Percentiles rank a stretch among this genome's conserved stretches.
Conservation (phyloP, 1,140 invertebrate species). For the Drosophila navojoa region DNA sequence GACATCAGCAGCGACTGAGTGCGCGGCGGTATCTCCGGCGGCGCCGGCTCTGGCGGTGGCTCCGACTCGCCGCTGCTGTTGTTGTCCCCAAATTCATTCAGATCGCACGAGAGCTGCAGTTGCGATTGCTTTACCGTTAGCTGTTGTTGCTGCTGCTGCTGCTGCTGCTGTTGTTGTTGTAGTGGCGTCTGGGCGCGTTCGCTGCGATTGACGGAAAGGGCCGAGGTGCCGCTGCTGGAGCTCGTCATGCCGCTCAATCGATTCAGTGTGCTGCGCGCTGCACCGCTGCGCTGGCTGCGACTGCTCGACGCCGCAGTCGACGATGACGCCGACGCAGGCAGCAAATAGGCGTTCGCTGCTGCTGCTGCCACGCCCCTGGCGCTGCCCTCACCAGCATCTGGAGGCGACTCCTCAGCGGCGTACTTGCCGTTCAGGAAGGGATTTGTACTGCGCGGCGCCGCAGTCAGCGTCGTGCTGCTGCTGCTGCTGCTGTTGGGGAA, state of each 20-base stretch:
- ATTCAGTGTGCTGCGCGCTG: conserved; percentile 60
- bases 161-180: conserved; percentile 37
- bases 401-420: conserved; percentile 46
- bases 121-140: conserved; percentile 7
- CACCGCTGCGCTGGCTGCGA: conserved; percentile 55
- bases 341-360: conserved; percentile 32
- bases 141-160: conserved; percentile 21
- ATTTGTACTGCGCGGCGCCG: conserved; percentile 73
- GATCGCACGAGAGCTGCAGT: conserved; percentile 26
- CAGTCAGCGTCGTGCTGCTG: conserved; percentile 48
- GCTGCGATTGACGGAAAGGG: conserved; percentile 64
- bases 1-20: conserved; percentile 87
- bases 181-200: conserved; percentile 39
- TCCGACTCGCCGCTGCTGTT: conserved; percentile 83
- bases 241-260: conserved; percentile 85
- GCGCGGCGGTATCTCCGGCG: conserved; percentile 88
- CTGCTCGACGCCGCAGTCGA: conserved; percentile 69
- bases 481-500: conserved; percentile 66
- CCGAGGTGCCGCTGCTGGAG: conserved; percentile 85
- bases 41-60: conserved; percentile 88
- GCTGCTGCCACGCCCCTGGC: conserved; percentile 1
- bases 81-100: conserved; percentile 15
- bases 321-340: conserved; percentile 65
- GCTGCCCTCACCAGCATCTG: conserved; percentile 4
- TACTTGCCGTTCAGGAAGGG: conserved; percentile 77